phyloP scores from a whole-genome alignment of 2,888 invertebrate genomes.

The Dryococelus australis region DNA sequence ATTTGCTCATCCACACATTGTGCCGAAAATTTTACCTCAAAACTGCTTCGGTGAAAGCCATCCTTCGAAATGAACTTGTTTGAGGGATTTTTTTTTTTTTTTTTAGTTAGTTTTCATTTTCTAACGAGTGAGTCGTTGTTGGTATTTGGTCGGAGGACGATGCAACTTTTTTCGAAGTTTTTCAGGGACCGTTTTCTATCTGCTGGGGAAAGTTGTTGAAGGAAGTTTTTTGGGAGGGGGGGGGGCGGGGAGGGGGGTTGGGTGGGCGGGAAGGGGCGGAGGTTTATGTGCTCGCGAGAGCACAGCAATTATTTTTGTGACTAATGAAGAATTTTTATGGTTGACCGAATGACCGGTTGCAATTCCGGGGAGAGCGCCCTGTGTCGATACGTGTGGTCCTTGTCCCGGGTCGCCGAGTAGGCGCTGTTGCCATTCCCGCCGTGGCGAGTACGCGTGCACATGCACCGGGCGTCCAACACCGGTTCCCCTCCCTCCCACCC shows the following conservation, averaged over 20 bases:
- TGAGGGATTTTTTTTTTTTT: not conserved
- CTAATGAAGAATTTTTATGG: conserved; percentile 16
- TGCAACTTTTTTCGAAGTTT: too few species aligned
- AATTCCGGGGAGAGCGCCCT: not conserved
- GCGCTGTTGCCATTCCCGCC: too few species aligned
- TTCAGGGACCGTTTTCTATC: too few species aligned
- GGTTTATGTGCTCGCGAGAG: conserved; percentile 3
- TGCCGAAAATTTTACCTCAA: not conserved
- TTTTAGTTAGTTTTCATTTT: not conserved
- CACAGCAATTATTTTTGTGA: conserved; percentile 10
- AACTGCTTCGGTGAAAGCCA: not conserved
- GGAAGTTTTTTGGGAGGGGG: too few species aligned
- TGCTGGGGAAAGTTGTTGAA: too few species aligned
- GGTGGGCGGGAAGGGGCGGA: not conserved
- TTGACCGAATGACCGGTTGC: not conserved
- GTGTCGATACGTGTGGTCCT: not conserved
- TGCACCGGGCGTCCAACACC: too few species aligned
- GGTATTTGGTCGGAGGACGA: too few species aligned
- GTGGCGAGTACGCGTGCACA: too few species aligned
- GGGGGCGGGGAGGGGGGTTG: not conserved
- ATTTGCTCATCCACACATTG: not conserved
- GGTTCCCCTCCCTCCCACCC: too few species aligned
- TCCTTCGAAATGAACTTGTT: not conserved
- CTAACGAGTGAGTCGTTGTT: too few species aligned
- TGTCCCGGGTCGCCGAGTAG: too few species aligned